Evolutionary conservation across 2,888 invertebrate species (phyloP), one percentile per base, ranked within the genome.

Genomic region (Theristus sp.): DNA sequence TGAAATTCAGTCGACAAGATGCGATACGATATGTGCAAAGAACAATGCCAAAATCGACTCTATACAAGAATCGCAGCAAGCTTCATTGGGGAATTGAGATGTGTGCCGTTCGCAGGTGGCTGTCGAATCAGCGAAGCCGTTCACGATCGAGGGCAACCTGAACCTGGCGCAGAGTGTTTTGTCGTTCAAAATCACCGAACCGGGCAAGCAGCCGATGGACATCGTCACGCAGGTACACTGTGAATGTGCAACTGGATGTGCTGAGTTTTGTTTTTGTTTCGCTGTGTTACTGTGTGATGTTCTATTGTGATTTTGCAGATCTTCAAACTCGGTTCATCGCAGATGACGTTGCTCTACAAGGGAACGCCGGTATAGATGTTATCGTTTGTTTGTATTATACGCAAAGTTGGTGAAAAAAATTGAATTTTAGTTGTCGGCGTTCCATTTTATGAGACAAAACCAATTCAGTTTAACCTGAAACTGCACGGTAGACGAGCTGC

Each of bases 401-500:
- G 13, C 28, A 46, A 46, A 22, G 13, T 22, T 46, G 13, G 13
- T 17, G 46, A 17, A 22, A 46, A 13, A 46, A 46, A 46, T 46
- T 17, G n/a, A n/a, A n/a, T n/a, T n/a, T n/a, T n/a, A n/a, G n/a
- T n/a, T n/a, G n/a, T n/a, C n/a, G n/a, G n/a, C n/a, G n/a, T n/a
- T n/a, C n/a, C n/a, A n/a, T n/a, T n/a, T n/a, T n/a, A n/a, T n/a
- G n/a, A n/a, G n/a, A n/a, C n/a, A n/a, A n/a, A n/a, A n/a, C n/a
- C n/a, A 22, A 55, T 57, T 20, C 29, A 56, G 56, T 76, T 75
- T 65, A 72, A 75, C 62, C 66, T 81, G 28, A 70, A 73, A 38
- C 77, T 82, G 1, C 65, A 81, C 63, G 76, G 79, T 22, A 72
- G 77, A 65, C 67, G 73, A 52, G 77, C 79, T 22, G 75, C 76